A percentile compares a stretch with the other conserved stretches of the same genome.
phyloP scores from a whole-genome alignment of 1,140 invertebrate species.

The Platyura marginata region DNA sequence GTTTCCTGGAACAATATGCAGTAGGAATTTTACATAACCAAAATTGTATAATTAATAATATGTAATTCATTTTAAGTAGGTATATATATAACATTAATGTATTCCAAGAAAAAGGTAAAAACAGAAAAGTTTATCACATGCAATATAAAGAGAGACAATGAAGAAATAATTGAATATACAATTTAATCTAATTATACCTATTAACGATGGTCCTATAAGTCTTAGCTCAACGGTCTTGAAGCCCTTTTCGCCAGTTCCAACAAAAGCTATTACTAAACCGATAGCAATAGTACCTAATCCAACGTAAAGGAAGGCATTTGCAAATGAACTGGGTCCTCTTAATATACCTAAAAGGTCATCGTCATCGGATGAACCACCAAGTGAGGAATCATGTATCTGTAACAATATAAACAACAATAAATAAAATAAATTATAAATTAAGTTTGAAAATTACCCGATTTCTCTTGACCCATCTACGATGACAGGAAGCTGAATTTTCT shows the following conservation, averaged over 20 bases:
- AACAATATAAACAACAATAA: background rate
- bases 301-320: constrained; percentile 62
- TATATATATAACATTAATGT: too few relatives aligned
- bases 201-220: constrained; percentile 61
- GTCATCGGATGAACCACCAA: constrained; percentile 24
- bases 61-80: too few relatives aligned
- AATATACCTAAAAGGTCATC: constrained; percentile 30
- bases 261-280: constrained; percentile 69
- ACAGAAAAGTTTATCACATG: too few relatives aligned
- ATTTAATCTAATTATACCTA: too few relatives aligned
- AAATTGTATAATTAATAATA: too few relatives aligned
- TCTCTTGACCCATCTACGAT: constrained; percentile 62
- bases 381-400: constrained; percentile 23
- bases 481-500: constrained; percentile 37
- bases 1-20: too few relatives aligned
- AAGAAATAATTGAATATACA: too few relatives aligned
- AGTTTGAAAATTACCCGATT: constrained; percentile 55
- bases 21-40: too few relatives aligned
- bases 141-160: too few relatives aligned
- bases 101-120: too few relatives aligned
- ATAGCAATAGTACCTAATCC: constrained; percentile 65
- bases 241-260: constrained; percentile 74
- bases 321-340: constrained; percentile 40
- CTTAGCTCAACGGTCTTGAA: constrained; percentile 70
- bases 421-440: constrained; percentile 31